A percentile compares a stretch with the other conserved stretches of the same genome.
phyloP scores from a whole-genome alignment of 2,888 invertebrate genomes.

The Hipparchia sbordonii region DNA sequence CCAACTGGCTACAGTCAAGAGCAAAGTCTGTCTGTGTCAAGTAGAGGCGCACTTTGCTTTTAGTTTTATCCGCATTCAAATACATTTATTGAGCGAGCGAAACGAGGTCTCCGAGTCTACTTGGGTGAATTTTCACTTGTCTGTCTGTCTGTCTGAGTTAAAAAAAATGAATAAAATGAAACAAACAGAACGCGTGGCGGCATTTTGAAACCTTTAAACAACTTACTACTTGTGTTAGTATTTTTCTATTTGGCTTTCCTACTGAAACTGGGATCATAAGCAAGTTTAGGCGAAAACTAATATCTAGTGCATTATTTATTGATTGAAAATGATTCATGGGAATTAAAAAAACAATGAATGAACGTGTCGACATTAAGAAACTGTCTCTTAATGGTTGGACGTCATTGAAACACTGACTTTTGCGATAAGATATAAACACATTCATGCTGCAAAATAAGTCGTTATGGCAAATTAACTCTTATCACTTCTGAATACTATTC shows the following conservation, averaged over 20 bases:
- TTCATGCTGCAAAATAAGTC: slow-evolving; percentile 3
- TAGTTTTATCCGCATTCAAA: slow-evolving; percentile 22
- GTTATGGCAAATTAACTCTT: neutral
- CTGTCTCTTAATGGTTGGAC: neutral
- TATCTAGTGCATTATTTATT: neutral
- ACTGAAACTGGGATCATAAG: too few relatives aligned
- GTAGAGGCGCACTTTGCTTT: slow-evolving; percentile 28
- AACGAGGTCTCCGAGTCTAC: too few relatives aligned
- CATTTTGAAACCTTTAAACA: too few relatives aligned
- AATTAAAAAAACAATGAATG: slow-evolving; percentile 2
- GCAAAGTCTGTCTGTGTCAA: slow-evolving; percentile 32
- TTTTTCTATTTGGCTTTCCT: too few relatives aligned
- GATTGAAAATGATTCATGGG: neutral
- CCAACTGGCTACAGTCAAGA: slow-evolving; percentile 35
- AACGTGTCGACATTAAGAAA: neutral
- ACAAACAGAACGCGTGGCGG: too few relatives aligned
- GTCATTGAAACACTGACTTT: slow-evolving; percentile 18
- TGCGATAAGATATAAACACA: slow-evolving; percentile 15
- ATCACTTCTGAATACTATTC: neutral
- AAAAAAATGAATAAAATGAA: too few relatives aligned
- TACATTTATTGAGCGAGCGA: neutral
- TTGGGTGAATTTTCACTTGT: too few relatives aligned
- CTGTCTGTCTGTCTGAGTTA: too few relatives aligned
- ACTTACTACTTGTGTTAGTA: too few relatives aligned
- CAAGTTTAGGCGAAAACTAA: too few relatives aligned